Base-by-base conservation (phyloP, 2,113 vertebrate genomes). In the Protobothrops mucrosquamatus region DNA sequence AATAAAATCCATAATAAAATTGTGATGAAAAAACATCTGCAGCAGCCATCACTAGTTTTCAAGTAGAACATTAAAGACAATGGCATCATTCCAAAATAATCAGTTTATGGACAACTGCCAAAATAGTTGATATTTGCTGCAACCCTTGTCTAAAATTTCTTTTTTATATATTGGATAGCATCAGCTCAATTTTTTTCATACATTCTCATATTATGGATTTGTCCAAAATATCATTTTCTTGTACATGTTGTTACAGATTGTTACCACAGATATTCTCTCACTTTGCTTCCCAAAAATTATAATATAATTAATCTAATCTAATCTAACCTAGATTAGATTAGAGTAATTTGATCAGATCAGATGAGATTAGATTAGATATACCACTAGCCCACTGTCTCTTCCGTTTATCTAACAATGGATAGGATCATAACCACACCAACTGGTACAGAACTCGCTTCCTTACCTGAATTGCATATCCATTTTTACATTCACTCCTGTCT, bases 31-130 rank as follows among this genome's bases (percentile, higher is more conserved):
- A 59, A 1, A 48, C 43, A 89, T 85, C 64, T 89, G 87, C 64
- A 51, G 87, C 24, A 48, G 39, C 43, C 51, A 6, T 57, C 26
- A 18, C n/a, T 92, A 51, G 48, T 29, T 86, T 26, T 48, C 23
- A 81, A 89, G 91, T 87, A 87, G 87, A 81, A 92, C 88, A 89
- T 92, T 88, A 92, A 88, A 87, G 51, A 89, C 61, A 89, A 85
- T 89, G 61, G 92, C 92, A 85, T 10, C 57, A 74, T n/a, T 92
- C 88, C 92, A 92, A 29, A 92, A 92, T 57, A 89, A 89, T 89
- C 92, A 89, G 20, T 15, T 48, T 51, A 12, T 85, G 64, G 69
- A 89, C 23, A 48, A 6, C 39, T 59, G 88, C 87, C 92, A 34
- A 20, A 64, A 15, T 52, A 93, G 94, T 0, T 54, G 89, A 51